phyloP scores from a whole-genome alignment of 2,797 vertebrate species.

The Hozukius guyotensis region DNA sequence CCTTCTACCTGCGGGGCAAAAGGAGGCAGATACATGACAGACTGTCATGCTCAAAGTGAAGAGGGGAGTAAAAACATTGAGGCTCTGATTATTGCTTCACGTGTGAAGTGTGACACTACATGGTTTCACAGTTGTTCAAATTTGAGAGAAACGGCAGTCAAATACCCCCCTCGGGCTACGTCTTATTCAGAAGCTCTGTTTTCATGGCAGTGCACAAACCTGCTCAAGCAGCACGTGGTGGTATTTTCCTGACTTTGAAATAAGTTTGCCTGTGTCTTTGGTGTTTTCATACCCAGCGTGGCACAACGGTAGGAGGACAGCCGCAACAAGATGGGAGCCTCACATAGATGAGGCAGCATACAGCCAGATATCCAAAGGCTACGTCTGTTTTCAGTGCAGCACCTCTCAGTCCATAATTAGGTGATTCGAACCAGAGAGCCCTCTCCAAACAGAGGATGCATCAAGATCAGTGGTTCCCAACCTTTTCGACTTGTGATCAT shows the following conservation, averaged over 20 bases:
- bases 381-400: neutral
- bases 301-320: neutral
- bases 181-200: conserved; percentile 9
- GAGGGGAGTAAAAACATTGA: conserved; percentile 7
- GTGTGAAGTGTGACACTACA: conserved; percentile 25
- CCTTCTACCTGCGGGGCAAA: conserved; percentile 28
- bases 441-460: neutral
- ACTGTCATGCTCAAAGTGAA: conserved; percentile 30
- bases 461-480: neutral
- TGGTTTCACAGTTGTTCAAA: conserved; percentile 35
- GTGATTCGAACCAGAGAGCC: neutral
- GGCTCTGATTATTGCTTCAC: conserved; percentile 14
- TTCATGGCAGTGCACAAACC: neutral
- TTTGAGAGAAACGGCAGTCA: conserved; percentile 31
- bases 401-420: neutral
- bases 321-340: neutral
- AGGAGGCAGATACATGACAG: conserved; percentile 51
- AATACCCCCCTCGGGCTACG: neutral
- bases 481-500: neutral
- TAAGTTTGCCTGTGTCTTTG: neutral
- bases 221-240: neutral
- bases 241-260: neutral
- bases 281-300: neutral
- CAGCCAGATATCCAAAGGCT: neutral
- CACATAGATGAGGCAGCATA: neutral